Evolutionary conservation across 2,113 vertebrate species (phyloP).

Genomic region (Brevimyrus niger): DNA sequence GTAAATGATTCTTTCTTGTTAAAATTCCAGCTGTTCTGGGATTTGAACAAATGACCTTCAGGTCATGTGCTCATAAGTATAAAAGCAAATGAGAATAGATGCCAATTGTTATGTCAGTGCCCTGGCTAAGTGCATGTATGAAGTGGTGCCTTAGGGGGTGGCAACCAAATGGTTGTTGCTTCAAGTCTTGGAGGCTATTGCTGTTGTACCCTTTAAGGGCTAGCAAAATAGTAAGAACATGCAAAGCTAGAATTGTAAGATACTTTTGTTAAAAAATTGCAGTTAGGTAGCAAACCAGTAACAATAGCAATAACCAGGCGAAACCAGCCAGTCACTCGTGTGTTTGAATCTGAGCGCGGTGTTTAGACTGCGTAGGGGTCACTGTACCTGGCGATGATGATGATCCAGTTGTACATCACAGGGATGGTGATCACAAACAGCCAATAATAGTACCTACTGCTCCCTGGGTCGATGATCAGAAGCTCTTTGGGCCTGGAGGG

Average conservation of each 20-base stretch:
- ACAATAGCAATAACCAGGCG: background rate
- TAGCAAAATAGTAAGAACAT: background rate
- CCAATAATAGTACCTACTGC: constrained; percentile 88
- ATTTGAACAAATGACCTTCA: background rate
- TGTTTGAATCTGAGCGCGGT: background rate
- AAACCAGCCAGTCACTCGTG: background rate
- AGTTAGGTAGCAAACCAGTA: background rate
- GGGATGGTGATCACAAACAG: constrained; percentile 85
- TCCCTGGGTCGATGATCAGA: constrained; percentile 80
- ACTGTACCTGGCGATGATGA: constrained; percentile 84
- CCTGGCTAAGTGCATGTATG: background rate
- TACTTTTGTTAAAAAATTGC: background rate
- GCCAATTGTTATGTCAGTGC: background rate
- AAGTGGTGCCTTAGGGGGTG: background rate
- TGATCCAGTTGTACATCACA: constrained; percentile 98
- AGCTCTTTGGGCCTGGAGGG: constrained; percentile 69
- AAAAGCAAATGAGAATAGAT: background rate
- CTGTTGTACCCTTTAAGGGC: background rate
- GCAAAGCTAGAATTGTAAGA: background rate
- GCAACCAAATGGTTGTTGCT: background rate
- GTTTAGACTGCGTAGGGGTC: background rate
- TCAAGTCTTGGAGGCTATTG: background rate
- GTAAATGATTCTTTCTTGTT: background rate
- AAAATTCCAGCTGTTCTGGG: background rate
- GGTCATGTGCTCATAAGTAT: background rate